Evolutionary conservation across 1,140 invertebrate genomes (phyloP).

Genomic region (Brachionus rotundiformis): DNA sequence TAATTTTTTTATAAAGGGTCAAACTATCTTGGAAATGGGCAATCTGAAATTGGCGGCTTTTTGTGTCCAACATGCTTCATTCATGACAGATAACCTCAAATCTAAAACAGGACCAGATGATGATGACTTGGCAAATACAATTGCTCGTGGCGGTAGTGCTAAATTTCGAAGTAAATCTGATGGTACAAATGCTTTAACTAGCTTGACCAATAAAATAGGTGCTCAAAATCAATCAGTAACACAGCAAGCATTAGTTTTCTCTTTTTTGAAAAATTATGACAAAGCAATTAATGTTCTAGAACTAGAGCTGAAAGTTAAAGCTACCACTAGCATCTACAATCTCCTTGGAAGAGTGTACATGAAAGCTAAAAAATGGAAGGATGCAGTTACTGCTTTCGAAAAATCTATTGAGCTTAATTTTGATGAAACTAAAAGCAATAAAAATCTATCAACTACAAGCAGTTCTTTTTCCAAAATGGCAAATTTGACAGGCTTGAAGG

Average conservation of each 20-base stretch:
- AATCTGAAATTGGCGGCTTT: slow-evolving; percentile 61
- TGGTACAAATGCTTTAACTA: neutral
- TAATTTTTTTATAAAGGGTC: slow-evolving; percentile 56
- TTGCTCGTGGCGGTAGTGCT: slow-evolving; percentile 39
- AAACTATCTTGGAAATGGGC: slow-evolving; percentile 61
- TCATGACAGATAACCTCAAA: slow-evolving; percentile 34
- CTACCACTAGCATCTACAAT: slow-evolving; percentile 58
- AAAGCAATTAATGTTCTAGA: slow-evolving; percentile 61
- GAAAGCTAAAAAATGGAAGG: slow-evolving; percentile 62
- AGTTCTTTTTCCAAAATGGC: slow-evolving; percentile 53
- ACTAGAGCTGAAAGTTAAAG: slow-evolving; percentile 56
- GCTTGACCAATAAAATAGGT: neutral
- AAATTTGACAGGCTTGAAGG: slow-evolving; percentile 51
- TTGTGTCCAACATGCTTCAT: slow-evolving; percentile 58
- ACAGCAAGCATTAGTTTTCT: slow-evolving; percentile 63
- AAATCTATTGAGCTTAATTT: slow-evolving; percentile 54
- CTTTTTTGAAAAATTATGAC: slow-evolving; percentile 64
- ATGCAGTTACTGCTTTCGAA: slow-evolving; percentile 60
- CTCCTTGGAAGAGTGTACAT: slow-evolving; percentile 63
- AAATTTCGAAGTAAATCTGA: slow-evolving; percentile 53
- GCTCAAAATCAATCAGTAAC: slow-evolving; percentile 58
- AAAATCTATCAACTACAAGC: neutral
- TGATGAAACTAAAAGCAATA: slow-evolving; percentile 43
- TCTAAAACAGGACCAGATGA: neutral
- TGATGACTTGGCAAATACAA: neutral